phyloP scores from a whole-genome alignment of 2,797 vertebrate species.

The Gambusia yucatana region DNA sequence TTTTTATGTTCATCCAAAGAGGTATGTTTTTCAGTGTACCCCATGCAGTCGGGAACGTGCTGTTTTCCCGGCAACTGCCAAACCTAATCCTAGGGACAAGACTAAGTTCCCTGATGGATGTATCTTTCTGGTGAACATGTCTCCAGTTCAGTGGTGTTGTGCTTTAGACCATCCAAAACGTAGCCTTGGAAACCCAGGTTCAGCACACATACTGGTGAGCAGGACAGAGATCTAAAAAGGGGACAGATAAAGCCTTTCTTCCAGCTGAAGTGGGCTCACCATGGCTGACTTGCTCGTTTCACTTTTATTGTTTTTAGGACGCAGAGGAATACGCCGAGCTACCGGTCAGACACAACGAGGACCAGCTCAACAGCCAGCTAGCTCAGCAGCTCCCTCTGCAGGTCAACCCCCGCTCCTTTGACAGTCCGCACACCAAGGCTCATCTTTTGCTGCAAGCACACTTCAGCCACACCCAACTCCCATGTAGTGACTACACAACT shows the following conservation, averaged over 20 bases:
- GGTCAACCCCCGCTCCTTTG: conserved; percentile 92
- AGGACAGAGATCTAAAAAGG: not conserved
- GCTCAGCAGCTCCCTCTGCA: conserved; percentile 91
- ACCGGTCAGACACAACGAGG: conserved; percentile 97
- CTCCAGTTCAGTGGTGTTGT: too few species aligned
- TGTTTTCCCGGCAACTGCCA: too few species aligned
- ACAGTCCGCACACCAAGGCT: conserved; percentile 95
- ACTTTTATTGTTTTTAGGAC: conserved; percentile 80
- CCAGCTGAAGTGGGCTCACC: not conserved
- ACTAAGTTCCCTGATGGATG: too few species aligned
- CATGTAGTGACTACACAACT: conserved; percentile 93
- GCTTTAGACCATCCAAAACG: too few species aligned
- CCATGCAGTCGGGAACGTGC: too few species aligned
- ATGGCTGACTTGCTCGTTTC: conserved; percentile 8
- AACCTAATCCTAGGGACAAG: too few species aligned
- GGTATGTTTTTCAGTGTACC: too few species aligned
- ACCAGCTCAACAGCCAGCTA: conserved; percentile 95
- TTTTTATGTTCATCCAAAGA: too few species aligned
- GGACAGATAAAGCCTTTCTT: not conserved
- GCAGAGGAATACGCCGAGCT: conserved; percentile 96
- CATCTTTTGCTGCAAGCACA: conserved; percentile 95
- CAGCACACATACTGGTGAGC: not conserved
- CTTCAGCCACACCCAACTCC: conserved; percentile 89
- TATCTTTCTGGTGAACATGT: too few species aligned
- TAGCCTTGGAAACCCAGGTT: too few species aligned